Conservation (phyloP, 2,888 invertebrate species). For the Zygaena filipendulae region DNA sequence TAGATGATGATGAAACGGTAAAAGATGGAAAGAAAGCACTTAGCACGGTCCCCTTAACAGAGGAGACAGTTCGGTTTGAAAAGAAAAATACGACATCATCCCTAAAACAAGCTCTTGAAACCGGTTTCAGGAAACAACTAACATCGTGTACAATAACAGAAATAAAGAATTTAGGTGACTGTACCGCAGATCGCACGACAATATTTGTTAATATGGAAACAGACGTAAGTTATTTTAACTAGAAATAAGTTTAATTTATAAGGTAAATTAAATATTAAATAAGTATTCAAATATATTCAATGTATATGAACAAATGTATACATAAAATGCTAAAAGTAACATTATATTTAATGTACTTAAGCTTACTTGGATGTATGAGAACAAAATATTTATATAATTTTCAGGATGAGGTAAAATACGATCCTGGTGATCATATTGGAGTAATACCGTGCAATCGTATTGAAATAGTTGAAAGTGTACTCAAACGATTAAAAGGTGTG, state of each 20-base stretch:
- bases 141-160: conserved; percentile 63
- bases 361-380: neutral
- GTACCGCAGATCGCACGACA: conserved; percentile 62
- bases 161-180: conserved; percentile 69
- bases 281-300: no score
- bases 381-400: neutral
- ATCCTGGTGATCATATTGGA: conserved; percentile 93
- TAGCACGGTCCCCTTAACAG: conserved; percentile 76
- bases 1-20: conserved; percentile 88
- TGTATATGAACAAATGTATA: no score
- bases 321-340: no score
- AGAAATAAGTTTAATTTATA: neutral
- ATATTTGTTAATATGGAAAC: conserved; percentile 70
- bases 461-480: conserved; percentile 81
- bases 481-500: conserved; percentile 74
- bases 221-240: conserved; percentile 28
- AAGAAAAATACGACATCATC: conserved; percentile 45
- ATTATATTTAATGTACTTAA: no score
- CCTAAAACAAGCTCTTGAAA: conserved; percentile 36
- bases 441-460: conserved; percentile 86
- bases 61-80: conserved; percentile 79
- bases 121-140: conserved; percentile 45
- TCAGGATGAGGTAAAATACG: conserved; percentile 72
- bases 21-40: conserved; percentile 82
- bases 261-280: neutral